Evolutionary conservation across 1,140 invertebrate species (phyloP), one percentile per base, ranked within the genome.

Genomic region (Apis laboriosa): DNA sequence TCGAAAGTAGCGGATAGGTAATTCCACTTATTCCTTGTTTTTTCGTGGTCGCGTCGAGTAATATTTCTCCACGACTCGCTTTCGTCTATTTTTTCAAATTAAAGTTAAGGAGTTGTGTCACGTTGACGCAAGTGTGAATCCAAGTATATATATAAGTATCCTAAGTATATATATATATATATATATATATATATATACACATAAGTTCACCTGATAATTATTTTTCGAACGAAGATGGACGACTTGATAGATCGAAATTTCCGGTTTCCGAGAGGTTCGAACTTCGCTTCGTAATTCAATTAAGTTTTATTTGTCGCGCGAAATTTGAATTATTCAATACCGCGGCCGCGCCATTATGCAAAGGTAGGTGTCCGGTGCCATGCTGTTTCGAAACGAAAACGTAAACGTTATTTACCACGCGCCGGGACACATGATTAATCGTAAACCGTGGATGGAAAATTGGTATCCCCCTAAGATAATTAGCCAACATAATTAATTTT

Each of bases 401-500:
- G 63, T 81, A 66, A 79, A 49, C 83, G 83, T 77, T 89, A 89
- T 89, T 89, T 87, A 77, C 88, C 66, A 67, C 80, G 70, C 72
- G 34, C 34, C 34, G 76, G 88, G 87, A 76, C 88, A 82, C 74
- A 84, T 90, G 89, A 92, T 91, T 92, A 92, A 91, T 91, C 86
- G 87, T 79, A 87, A 91, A 91, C 84, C 87, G 82, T 78, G 87
- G 86, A 89, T 90, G 87, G 90, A 89, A 92, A 93, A 93, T 92
- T 92, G 90, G 88, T 43, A 43, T 91, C 89, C 89, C 86, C 79
- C 86, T 90, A 88, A 89, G 87, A 92, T 93, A 93, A 93, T 93
- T 92, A 92, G 88, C 84, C 75, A 77, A 79, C 88, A 84, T 90
- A 90, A 92, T 92, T 93, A 92, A 93, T 92, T 86, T 89, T 90